Evolutionary conservation across 2,113 vertebrate species (phyloP), one percentile per base, ranked within the genome.

Genomic region (Chauna torquata): DNA sequence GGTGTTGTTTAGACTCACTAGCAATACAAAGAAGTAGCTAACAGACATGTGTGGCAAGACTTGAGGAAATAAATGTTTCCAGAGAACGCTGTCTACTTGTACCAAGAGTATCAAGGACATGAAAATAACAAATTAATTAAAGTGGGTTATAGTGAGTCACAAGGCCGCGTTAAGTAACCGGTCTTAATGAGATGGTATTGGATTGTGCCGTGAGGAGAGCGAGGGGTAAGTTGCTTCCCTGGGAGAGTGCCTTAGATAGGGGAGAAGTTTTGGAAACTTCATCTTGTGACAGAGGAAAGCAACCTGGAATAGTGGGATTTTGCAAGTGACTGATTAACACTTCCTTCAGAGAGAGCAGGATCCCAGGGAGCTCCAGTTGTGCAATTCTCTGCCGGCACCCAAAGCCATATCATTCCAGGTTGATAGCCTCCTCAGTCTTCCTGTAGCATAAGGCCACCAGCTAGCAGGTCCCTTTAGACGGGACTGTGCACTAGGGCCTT

Each of bases 1-100:
- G 92, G 88, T 96, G 90, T 81, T 90, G 82, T 88, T 96, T 91
- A 87, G 88, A 87, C 25, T 89, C 78, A 78, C 94, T 87, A 88
- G 50, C 64, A 96, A 91, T 61, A 94, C 78, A 90, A 92, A 93
- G 77, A 86, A 92, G 58, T 57, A 88, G 57, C 71, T 75, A 84
- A 44, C 40, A 85, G 92, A 59, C 55, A 6, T 16, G 5, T 68
- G 64, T 66, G 49, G 57, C 58, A 86, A 85, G 82, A 69, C 65
- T 79, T 36, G 65, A 82, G 64, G 70, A 91, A 90, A 94, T 3
- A 0, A 83, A 65, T 44, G 14, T 59, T 72, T 82, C 85, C 55
- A 25, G 83, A 94, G 92, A 59, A 59, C 45, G 42, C 36, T 47
- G 47, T 47, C 66, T 93, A 44, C 68, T 91, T 92, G 55, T 82